Conservation (phyloP, 1,140 invertebrate species). For the Cydia amplana region DNA sequence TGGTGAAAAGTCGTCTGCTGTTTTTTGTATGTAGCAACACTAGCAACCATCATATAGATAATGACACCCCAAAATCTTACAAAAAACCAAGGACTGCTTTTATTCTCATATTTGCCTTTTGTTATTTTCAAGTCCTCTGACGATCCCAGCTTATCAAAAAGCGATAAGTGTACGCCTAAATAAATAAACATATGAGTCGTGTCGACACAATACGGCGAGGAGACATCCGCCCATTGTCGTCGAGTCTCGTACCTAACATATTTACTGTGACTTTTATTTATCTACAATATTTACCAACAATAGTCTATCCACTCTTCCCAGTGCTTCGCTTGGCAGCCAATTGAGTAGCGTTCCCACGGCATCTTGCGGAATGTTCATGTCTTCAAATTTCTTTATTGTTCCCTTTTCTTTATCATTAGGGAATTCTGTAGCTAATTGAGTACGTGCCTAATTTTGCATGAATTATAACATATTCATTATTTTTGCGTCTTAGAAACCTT, state of each 20-base stretch:
- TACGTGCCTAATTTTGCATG: too few relatives aligned
- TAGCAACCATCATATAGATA: background rate
- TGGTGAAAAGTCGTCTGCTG: too few relatives aligned
- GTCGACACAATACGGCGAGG: conserved; percentile 33
- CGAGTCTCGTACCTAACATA: conserved; percentile 26
- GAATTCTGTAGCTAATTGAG: too few relatives aligned
- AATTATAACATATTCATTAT: background rate
- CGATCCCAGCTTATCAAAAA: conserved; percentile 30
- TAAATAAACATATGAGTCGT: conserved; percentile 32
- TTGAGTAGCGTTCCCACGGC: conserved; percentile 3
- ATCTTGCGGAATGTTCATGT: background rate
- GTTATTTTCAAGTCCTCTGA: background rate
- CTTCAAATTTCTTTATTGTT: conserved; percentile 9
- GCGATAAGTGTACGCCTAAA: conserved; percentile 31
- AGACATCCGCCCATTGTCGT: conserved; percentile 48
- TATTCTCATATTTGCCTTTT: background rate
- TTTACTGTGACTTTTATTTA: conserved; percentile 22
- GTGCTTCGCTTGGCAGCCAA: conserved; percentile 3
- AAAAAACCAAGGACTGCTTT: background rate
- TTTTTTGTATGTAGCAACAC: background rate
- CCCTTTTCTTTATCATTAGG: background rate
- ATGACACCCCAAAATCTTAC: background rate
- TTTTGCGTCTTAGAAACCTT: background rate
- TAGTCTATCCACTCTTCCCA: conserved; percentile 3
- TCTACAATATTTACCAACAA: conserved; percentile 25